Evolutionary conservation across 2,888 invertebrate species (phyloP).

Genomic region (Drosophila neotestacea): DNA sequence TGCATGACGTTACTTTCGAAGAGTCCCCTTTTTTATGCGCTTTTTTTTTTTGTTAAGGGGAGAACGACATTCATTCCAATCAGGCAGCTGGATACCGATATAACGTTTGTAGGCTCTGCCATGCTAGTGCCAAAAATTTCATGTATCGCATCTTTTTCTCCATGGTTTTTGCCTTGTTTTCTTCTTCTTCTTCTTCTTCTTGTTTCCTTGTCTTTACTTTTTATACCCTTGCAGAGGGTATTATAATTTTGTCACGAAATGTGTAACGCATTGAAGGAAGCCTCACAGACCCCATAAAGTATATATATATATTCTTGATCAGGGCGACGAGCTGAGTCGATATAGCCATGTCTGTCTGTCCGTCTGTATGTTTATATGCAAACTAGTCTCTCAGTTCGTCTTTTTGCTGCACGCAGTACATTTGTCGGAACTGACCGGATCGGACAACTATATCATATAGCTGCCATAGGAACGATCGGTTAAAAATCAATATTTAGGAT

Average conservation of each 20-base stretch:
- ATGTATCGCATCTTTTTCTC: slow-evolving; percentile 41
- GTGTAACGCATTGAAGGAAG: no score
- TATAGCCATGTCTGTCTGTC: no score
- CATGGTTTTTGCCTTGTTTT: slow-evolving; percentile 2
- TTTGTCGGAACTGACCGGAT: no score
- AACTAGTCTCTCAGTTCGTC: no score
- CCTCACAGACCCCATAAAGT: no score
- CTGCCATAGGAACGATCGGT: no score
- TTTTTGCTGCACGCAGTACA: no score
- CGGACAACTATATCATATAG: no score
- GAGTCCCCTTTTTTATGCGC: not conserved
- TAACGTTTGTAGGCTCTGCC: slow-evolving; percentile 44
- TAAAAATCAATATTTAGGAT: no score
- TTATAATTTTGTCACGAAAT: not conserved
- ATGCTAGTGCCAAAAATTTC: slow-evolving; percentile 46
- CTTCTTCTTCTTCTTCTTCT: not conserved
- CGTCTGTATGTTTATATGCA: no score
- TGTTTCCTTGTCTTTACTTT: not conserved
- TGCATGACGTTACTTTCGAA: slow-evolving; percentile 21
- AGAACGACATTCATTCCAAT: slow-evolving; percentile 53
- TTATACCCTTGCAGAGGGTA: not conserved
- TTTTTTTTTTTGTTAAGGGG: not conserved
- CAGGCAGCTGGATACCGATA: slow-evolving; percentile 39
- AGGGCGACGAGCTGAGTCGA: no score
- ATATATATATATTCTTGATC: no score